Base-by-base conservation (phyloP, 2,888 invertebrate genomes). In the Vesta saturnalis region DNA sequence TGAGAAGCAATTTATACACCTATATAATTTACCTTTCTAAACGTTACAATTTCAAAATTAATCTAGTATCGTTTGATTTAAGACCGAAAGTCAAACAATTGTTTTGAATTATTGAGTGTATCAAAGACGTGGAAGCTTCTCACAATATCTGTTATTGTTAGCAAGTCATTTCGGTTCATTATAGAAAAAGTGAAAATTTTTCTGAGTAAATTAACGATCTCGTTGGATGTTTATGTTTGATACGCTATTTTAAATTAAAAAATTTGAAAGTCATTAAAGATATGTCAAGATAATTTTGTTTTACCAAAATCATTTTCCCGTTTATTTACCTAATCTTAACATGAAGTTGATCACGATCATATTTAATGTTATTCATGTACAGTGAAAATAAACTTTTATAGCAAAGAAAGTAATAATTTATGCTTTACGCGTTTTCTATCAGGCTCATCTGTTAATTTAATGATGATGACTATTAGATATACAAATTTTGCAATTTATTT, bases 91-190 rank as follows among this genome's bases (percentile, higher is more conserved):
- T 52, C 19, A 52, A 52, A n/a, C 52, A 19, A 52, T 52, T 52
- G 52, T 52, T 52, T 52, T 52, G 52, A 52, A 52, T 52, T 52
- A 52, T 52, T 21, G 52, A 19, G 52, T 19, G 19, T 52, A 52
- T 52, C 52, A 19, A 52, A 52, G 52, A 43, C 14, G 12, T 43
- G 43, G 43, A 43, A 43, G 52, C 52, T 19, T 52, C 52, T 18
- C 52, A 52, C 52, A 52, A 21, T 52, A 19, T 52, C 21, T 52
- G 16, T 52, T 52, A 52, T 52, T 52, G 52, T 52, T 52, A 52
- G 52, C 52, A 8, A 19, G 52, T 52, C 52, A 52, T 18, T 21
- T 52, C n/a, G 12, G n/a, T 19, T 3, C 19, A 18, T 19, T 52
- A 39, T 43, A 5, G 12, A 43, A 52, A 52, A 52, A 52, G 52